Base-by-base conservation (phyloP, 2,888 invertebrate genomes). In the Orthosia gothica region DNA sequence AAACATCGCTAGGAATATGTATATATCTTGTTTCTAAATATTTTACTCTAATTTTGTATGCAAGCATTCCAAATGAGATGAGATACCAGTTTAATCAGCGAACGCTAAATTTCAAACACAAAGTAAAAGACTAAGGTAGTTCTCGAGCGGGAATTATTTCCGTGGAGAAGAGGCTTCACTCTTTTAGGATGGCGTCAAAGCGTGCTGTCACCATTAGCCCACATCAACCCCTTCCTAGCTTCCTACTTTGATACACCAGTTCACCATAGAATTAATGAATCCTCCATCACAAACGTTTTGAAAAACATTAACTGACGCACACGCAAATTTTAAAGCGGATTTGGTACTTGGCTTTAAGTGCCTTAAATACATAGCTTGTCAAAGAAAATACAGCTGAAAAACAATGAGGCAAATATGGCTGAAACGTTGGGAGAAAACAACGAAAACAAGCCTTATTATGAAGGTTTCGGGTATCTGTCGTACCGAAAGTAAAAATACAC, bases 271-370 rank as follows among this genome's bases (percentile, higher is more conserved):
- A 54, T 52, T 55, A 81, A 67, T 26, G 64, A 69, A 20, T 54
- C n/a, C 12, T 26, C 5, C 26, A 55, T 67, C 54, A 45, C 54
- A 70, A 70, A 64, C 23, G 32, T 55, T 47, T 81, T 61, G 20
- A 58, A 70, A 76, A 16, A 52, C 66, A 55, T 81, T 76, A 32
- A 26, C 18, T 50, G 58, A 55, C 54, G 26, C 40, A 49, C 68
- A 52, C 26, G 55, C 23, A 57, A 67, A 69, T 80, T 63, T 70
- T 54, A 75, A 75, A 74, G 18, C 58, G 45, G 62, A 63, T 58
- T 58, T 49, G n/a, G 12, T 26, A 58, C 49, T 40, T n/a, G 23
- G 11, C 55, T 45, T 49, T 58, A 47, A 63, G 62, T 59, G 54
- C 45, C 16, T 49, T 59, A 32, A 78, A 67, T 32, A 54, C 50